Conservation (phyloP, 2,113 vertebrate species). For the Vulpes lagopus region DNA sequence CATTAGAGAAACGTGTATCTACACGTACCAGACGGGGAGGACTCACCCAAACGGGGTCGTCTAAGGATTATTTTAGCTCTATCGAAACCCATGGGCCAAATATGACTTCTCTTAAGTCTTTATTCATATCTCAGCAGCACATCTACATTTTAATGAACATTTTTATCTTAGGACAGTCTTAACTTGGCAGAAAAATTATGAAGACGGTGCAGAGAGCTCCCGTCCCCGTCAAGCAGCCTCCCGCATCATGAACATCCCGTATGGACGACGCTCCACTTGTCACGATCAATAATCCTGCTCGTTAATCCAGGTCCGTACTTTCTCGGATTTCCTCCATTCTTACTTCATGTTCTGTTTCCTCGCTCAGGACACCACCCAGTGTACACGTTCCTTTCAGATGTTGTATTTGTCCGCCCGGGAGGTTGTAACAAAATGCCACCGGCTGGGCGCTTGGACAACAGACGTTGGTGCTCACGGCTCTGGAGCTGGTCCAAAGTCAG, state of each 20-base stretch:
- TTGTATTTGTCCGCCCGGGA: not conserved
- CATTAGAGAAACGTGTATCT: too few relatives aligned
- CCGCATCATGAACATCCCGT: rapidly evolving
- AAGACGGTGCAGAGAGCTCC: too few relatives aligned
- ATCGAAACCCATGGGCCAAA: not conserved
- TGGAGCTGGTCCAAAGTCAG: not conserved
- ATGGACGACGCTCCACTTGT: not conserved
- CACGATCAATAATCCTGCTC: too few relatives aligned
- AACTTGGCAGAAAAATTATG: not conserved
- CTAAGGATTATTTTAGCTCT: not conserved
- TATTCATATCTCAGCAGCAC: not conserved
- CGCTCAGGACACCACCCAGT: not conserved
- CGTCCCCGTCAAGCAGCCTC: not conserved
- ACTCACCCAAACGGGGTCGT: not conserved
- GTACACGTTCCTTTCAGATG: rapidly evolving
- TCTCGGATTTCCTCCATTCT: not conserved
- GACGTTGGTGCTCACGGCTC: rapidly evolving
- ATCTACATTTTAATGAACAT: not conserved
- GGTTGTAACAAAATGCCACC: rapidly evolving
- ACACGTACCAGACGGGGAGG: not conserved
- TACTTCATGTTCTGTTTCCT: not conserved
- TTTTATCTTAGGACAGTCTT: not conserved
- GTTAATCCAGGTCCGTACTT: not conserved
- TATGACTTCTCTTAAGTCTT: not conserved
- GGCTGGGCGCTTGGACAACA: rapidly evolving